Conservation (phyloP, 2,797 vertebrate genomes). For the Diglossa cyanea region DNA sequence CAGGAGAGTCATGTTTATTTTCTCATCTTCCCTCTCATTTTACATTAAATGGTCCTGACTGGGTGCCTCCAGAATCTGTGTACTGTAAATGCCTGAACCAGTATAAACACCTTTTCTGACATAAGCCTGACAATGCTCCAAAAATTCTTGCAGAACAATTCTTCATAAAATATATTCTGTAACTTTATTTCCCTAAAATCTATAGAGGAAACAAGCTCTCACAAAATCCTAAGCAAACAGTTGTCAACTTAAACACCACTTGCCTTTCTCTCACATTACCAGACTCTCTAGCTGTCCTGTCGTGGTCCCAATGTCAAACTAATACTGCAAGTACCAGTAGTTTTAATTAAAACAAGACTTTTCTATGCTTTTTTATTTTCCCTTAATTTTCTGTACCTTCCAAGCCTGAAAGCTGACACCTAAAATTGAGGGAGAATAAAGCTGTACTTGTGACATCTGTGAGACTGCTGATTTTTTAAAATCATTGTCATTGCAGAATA, state of each 20-base stretch:
- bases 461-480: background rate
- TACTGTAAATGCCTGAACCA: background rate
- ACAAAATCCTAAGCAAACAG: background rate
- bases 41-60: background rate
- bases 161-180: background rate
- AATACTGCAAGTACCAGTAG: background rate
- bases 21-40: background rate
- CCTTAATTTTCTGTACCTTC: background rate
- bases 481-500: background rate
- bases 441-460: background rate
- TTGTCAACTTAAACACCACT: background rate
- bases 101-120: background rate
- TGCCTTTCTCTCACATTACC: rapidly evolving
- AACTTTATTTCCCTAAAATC: background rate
- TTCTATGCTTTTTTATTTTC: background rate
- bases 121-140: background rate
- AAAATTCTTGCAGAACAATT: background rate
- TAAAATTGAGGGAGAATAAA: background rate
- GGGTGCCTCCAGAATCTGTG: background rate
- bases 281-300: background rate
- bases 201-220: background rate
- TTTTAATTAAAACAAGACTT: background rate
- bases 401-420: background rate
- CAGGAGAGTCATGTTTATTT: background rate
- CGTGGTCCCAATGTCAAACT: background rate